These are phyloP conservation scores for Andrena bucephala DNA, from an alignment of 2,888 invertebrate genomes.

Conservation along the genomic window DNA sequence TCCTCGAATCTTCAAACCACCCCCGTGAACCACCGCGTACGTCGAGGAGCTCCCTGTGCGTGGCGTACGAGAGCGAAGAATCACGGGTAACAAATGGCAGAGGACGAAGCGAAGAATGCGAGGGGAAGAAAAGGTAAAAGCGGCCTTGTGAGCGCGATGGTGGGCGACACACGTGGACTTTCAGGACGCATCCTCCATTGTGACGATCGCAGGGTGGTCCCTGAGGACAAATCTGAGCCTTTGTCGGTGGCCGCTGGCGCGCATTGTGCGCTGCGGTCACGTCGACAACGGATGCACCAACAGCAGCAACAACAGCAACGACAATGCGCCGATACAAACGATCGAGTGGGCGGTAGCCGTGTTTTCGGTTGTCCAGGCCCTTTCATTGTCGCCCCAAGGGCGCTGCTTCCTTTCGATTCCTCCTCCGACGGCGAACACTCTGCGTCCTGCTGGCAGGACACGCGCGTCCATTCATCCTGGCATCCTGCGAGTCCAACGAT, in stretches of 20 bases:
- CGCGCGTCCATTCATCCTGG: conserved; percentile 71
- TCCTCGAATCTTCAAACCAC: not conserved
- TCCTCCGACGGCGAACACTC: conserved; percentile 55
- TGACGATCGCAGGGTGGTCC: conserved; percentile 56
- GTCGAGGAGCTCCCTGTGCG: not conserved
- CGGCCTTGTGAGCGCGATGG: conserved; percentile 36
- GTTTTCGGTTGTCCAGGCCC: conserved; percentile 73
- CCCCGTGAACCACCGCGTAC: not conserved
- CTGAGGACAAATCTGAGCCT: conserved; percentile 75
- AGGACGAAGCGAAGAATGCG: conserved; percentile 9
- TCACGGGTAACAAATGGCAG: not conserved
- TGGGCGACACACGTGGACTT: conserved; percentile 66
- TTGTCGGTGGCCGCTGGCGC: conserved; percentile 69
- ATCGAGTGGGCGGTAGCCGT: conserved; percentile 77
- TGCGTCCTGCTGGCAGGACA: conserved; percentile 77
- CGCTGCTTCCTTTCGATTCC: conserved; percentile 54
- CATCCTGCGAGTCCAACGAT: conserved; percentile 6
- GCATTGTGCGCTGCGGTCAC: conserved; percentile 67
- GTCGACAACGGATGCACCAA: conserved; percentile 56
- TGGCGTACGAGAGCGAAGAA: not conserved
- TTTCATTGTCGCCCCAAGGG: conserved; percentile 68
- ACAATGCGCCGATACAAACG: conserved; percentile 72
- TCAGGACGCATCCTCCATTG: conserved; percentile 59
- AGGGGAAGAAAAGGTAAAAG: conserved; percentile 17
- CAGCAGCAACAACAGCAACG: conserved; percentile 63